These are phyloP conservation scores for Gymnothorax javanicus DNA, from an alignment of 2,797 vertebrate species.

Conservation along the genomic window DNA sequence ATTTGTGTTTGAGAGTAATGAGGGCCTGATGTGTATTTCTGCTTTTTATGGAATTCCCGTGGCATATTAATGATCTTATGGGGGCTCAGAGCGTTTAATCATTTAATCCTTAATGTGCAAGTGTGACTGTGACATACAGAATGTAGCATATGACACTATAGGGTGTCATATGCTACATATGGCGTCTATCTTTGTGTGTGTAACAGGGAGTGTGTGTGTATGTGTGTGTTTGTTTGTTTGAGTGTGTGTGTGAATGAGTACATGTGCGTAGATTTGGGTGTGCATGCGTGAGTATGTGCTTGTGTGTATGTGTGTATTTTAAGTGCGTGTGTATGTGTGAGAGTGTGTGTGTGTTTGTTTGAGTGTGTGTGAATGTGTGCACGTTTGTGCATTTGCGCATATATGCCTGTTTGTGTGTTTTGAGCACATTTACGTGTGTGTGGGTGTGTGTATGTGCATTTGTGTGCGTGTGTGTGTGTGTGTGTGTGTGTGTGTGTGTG, in stretches of 20 bases:
- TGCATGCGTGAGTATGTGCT: not conserved
- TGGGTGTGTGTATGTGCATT: not conserved
- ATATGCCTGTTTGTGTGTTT: not conserved
- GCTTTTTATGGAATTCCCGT: no score
- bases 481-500: not conserved
- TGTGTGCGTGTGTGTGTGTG: not conserved
- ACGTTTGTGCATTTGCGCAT: not conserved
- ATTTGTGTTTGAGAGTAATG: no score
- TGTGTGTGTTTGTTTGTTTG: not conserved
- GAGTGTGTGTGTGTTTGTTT: slow-evolving; percentile 13
- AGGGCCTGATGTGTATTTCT: no score
- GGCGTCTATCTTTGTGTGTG: no score
- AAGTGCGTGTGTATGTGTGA: not conserved
- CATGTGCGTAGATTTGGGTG: slow-evolving; percentile 1
- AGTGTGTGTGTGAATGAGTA: not conserved
- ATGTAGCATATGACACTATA: no score
- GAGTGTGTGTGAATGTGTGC: not conserved
- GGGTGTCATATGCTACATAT: no score
- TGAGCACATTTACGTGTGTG: not conserved
- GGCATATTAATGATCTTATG: no score
- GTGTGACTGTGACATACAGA: no score
- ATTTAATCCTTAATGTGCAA: no score
- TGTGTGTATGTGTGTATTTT: not conserved
- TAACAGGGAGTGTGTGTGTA: no score
- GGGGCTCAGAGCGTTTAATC: no score